A percentile compares a stretch with the other conserved stretches of the same genome.
Evolutionary conservation across 2,797 vertebrate species (phyloP).

Genomic region (Anolis apletophallus): DNA sequence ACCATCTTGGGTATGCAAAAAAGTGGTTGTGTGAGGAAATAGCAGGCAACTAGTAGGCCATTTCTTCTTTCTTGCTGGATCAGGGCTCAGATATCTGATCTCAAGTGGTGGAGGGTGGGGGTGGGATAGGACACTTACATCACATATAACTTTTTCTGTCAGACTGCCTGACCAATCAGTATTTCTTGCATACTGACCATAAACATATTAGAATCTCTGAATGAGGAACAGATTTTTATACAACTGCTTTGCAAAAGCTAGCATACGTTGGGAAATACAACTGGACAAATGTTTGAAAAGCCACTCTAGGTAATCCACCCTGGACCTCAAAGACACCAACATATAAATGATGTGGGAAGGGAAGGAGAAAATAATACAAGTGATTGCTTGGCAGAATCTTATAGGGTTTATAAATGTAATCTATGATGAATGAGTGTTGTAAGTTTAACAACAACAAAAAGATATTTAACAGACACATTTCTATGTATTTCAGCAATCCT

Average conservation of each 20-base stretch:
- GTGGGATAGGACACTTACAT: background rate
- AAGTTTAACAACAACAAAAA: constrained; percentile 8
- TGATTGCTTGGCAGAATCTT: constrained; percentile 29
- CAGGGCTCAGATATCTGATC: background rate
- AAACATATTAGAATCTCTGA: background rate
- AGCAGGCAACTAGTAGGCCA: background rate
- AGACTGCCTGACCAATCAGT: background rate
- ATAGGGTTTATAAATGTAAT: background rate
- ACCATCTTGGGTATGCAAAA: background rate
- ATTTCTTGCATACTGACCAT: background rate
- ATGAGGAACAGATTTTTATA: background rate
- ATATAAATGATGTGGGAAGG: background rate
- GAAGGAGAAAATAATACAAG: background rate
- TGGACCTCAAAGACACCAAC: constrained; percentile 12
- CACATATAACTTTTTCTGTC: background rate
- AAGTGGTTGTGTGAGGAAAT: background rate
- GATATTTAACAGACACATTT: constrained; percentile 29
- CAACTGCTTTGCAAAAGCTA: background rate
- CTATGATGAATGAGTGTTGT: constrained; percentile 16
- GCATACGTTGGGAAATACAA: background rate
- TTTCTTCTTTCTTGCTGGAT: background rate
- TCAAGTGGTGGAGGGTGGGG: background rate
- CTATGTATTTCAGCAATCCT: constrained; percentile 28
- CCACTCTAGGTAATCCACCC: constrained; percentile 21
- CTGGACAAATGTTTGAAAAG: constrained; percentile 1